Base-by-base conservation (phyloP, 2,797 vertebrate species). In the Betta splendens region DNA sequence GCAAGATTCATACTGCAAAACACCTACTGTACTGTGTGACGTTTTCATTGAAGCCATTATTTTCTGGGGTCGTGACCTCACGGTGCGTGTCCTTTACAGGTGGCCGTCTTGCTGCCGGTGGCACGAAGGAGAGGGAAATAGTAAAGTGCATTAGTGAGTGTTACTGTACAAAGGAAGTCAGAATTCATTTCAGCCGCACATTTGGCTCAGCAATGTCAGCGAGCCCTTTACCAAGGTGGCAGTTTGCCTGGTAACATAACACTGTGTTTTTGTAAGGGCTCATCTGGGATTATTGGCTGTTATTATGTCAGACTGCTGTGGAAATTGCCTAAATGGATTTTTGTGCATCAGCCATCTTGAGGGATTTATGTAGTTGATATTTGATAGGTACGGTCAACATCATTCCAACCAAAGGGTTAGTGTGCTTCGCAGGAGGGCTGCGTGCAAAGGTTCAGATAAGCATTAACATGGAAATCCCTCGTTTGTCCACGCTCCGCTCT, bases 271-370 rank as follows among this genome's bases (percentile, higher is more conserved):
- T 74, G 67, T 54, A 71, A 72, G 63, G 69, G 80, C 80, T 84
- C 72, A 81, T 81, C 66, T 16, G 62, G 44, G 72, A 78, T 82
- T 84, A 75, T 75, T 73, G 67, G 46, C 49, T 77, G 72, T 67
- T 74, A 68, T 75, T 81, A 73, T 80, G 75, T 76, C 73, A 50
- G 69, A 31, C 42, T 37, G 25, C 16, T 71, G 72, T 74, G 58
- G 64, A 85, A 72, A 76, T 76, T 69, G 63, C 49, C 49, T 74
- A 69, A 75, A 79, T 80, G 62, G 69, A 80, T 86, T 85, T n/a
- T 73, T 46, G 46, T 64, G 69, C 66, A 71, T 77, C 75, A 73
- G 67, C 60, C 46, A 53, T 70, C 56, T 63, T 47, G 36, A 55
- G 55, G 62, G 75, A 78, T 80, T 75, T 66, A 65, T 60, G 43